Evolutionary conservation across 2,888 invertebrate species (phyloP), one percentile per base, ranked within the genome.

Genomic region (Latrodectus elegans): DNA sequence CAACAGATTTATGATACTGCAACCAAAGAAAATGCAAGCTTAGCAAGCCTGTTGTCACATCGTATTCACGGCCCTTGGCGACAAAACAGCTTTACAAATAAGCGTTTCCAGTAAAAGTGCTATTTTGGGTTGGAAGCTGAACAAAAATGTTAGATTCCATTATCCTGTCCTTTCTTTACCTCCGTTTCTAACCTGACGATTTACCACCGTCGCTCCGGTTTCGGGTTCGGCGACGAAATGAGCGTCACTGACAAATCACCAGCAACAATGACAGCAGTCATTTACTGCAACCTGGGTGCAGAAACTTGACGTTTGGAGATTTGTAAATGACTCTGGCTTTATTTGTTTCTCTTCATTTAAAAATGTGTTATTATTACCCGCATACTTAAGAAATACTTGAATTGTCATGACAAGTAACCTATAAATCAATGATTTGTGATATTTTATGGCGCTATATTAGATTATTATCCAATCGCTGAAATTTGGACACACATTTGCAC

Each of bases 131-230:
- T 81, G 74, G 74, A 81, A 64, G 26, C 52, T 51, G 17, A 22
- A 51, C 64, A 83, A 77, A 77, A 71, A 60, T 75, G 64, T 38
- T n/a, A 14, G 67, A n/a, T 17, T 72, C 78, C 65, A 22, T 73
- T 67, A 75, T 76, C 79, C 52, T 60, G 64, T 60, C 71, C 74
- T 79, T 73, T 72, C 67, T 72, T 51, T 75, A 70, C 70, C 68
- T 80, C 79, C 70, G 51, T 81, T 80, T 76, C 86, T 86, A 81
- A 86, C 71, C 71, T 81, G 81, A 81, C 80, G 86, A 86, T 81
- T 86, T 81, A 81, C 81, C 80, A 85, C 85, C 85, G 51, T 53
- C 76, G 81, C 71, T 77, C 52, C 73, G 81, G 81, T 81, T 76
- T 86, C 81, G 52, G 26, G 72, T 81, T 86, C 72, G 81, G 86